A percentile compares a stretch with the other conserved stretches of the same genome.
These are phyloP conservation scores for Calycopis cecrops DNA, from an alignment of 1,140 invertebrate genomes.

Conservation along the genomic window DNA sequence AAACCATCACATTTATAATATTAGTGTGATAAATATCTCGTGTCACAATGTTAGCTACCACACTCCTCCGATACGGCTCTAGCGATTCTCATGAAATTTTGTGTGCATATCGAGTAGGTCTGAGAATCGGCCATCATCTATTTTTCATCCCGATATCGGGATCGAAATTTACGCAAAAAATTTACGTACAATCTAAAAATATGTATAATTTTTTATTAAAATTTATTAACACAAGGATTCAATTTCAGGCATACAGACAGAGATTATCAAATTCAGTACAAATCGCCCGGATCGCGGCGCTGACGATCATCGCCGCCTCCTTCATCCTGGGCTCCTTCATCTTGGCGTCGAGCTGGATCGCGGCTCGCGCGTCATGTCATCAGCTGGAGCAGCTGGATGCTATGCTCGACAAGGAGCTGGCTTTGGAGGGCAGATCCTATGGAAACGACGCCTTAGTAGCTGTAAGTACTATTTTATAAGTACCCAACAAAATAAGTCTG, in stretches of 20 bases:
- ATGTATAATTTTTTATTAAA: too few species aligned
- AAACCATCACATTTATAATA: too few species aligned
- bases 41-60: too few species aligned
- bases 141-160: too few species aligned
- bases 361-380: constrained; percentile 83
- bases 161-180: too few species aligned
- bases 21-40: too few species aligned
- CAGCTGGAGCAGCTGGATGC: constrained; percentile 79
- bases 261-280: constrained; percentile 83
- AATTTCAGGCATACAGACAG: constrained; percentile 85
- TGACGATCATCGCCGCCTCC: constrained; percentile 85
- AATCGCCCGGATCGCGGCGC: constrained; percentile 86
- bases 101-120: too few species aligned
- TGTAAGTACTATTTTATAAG: constrained; percentile 41
- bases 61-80: too few species aligned
- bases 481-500: too few species aligned
- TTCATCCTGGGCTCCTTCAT: constrained; percentile 87
- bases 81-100: too few species aligned
- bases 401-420: constrained; percentile 78
- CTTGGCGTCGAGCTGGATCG: constrained; percentile 87
- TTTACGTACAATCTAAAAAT: too few species aligned
- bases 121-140: too few species aligned
- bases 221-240: constrained; percentile 17
- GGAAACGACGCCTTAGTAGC: constrained; percentile 72
- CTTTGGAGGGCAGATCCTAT: constrained; percentile 77